Evolutionary conservation across 2,888 invertebrate species (phyloP).

Genomic region (Eretmocerus hayati): DNA sequence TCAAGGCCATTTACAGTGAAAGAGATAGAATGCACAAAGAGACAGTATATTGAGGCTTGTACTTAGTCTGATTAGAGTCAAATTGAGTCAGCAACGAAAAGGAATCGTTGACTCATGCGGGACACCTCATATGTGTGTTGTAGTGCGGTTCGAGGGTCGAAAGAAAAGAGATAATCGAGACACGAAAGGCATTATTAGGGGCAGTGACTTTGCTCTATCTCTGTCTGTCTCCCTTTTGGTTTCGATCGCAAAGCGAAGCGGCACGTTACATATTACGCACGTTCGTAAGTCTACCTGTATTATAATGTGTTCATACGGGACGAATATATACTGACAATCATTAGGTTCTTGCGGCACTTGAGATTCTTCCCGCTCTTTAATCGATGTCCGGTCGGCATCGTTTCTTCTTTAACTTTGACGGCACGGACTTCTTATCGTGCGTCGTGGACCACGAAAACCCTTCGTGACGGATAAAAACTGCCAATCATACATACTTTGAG

Average conservation of each 20-base stretch:
- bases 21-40: not conserved
- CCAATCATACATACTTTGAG: conserved; percentile 15
- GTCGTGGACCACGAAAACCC: too few relatives aligned
- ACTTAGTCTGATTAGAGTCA: conserved; percentile 17
- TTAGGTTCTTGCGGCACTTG: conserved; percentile 8
- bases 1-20: too few relatives aligned
- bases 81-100: conserved; percentile 20
- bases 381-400: conserved; percentile 9
- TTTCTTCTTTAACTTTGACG: conserved; percentile 9
- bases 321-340: conserved; percentile 8
- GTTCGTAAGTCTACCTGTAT: conserved; percentile 9
- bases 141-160: conserved; percentile 2
- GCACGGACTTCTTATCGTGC: not conserved
- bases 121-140: not conserved
- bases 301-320: not conserved
- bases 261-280: too few relatives aligned
- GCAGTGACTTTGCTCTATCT: conserved; percentile 36
- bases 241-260: too few relatives aligned
- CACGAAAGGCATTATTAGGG: conserved; percentile 37
- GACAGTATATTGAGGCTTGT: not conserved
- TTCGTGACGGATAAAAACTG: conserved; percentile 14
- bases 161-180: conserved; percentile 7
- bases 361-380: conserved; percentile 1
- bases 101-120: conserved; percentile 20
- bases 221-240: not conserved